Percentiles rank a stretch among this genome's conserved stretches.
Conservation (phyloP, 2,888 invertebrate species). For the Orchesellides sinensis region DNA sequence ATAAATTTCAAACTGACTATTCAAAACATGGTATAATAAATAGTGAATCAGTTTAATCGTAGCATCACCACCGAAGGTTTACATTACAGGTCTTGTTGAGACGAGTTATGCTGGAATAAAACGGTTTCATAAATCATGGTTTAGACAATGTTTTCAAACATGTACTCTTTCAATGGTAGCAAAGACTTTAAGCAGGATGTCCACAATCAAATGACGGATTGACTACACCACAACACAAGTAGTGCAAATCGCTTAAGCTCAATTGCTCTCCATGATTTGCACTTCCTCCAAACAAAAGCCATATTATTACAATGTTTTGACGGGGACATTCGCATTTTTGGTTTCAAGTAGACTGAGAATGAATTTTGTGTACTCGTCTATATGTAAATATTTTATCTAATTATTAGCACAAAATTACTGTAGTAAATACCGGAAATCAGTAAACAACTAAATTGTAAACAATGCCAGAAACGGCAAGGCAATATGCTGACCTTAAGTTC, state of each 20-base stretch:
- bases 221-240: background rate
- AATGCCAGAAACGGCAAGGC: constrained; percentile 21
- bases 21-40: constrained; percentile 4
- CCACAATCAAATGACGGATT: constrained; percentile 27
- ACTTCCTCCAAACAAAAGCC: constrained; percentile 11
- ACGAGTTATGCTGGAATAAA: no score
- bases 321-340: constrained; percentile 24
- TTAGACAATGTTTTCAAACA: no score
- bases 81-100: no score
- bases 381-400: background rate
- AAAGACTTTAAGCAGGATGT: constrained; percentile 42
- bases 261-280: constrained; percentile 12
- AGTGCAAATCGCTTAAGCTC: constrained; percentile 10
- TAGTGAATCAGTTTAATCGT: no score
- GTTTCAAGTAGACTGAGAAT: background rate
- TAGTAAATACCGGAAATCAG: background rate
- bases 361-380: background rate
- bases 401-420: background rate
- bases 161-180: no score
- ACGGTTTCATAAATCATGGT: no score
- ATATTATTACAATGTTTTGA: background rate
- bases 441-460: background rate
- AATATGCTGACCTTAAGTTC: no score
- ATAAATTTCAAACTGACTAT: background rate
- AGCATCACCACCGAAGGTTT: no score